Evolutionary conservation across 2,797 vertebrate species (phyloP), one percentile per base, ranked within the genome.

Genomic region (Labeo calbasu): DNA sequence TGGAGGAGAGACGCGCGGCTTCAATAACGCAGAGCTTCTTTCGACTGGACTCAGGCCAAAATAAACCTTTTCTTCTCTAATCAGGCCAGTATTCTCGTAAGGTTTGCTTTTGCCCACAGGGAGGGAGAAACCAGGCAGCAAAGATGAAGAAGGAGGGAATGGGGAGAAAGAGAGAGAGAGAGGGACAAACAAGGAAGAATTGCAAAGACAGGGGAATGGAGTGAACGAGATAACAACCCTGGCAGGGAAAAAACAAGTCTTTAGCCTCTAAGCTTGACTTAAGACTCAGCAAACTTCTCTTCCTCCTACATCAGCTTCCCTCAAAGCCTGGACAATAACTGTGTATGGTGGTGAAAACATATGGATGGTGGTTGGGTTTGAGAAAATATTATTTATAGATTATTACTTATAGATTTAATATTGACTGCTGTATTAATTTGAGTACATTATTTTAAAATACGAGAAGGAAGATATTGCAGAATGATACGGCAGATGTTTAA

Each of bases 11-110:
- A 79, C 9, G 5, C 75, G 57, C 23, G 0, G 48, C 50, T 84
- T 84, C 51, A 84, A 80, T 84, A 84, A 84, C 36, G 36, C 69
- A 82, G 48, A 28, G 55, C 68, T 79, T 85, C 73, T 21, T 77
- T 79, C 11, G 2, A 25, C 48, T 87, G 84, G 84, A 84, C 70
- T 25, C 4, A 4, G 43, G 40, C 68, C 84, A 84, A 77, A 84
- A 72, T 78, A 70, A 76, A 85, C 28, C 76, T 65, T 75, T 65
- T 72, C 76, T 73, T 55, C 71, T 59, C 25, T 50, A 50, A 70
- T 69, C 61, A 72, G 69, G 36, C 4, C 81, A 75, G 43, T 50
- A 61, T 57, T 46, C 48, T 36, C 51, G 53, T 43, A 68, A 70
- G 48, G 77, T 83, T 61, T 79, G 50, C 32, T 46, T 79, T 12